Evolutionary conservation across 2,797 vertebrate species (phyloP).

Genomic region (Choloepus didactylus): DNA sequence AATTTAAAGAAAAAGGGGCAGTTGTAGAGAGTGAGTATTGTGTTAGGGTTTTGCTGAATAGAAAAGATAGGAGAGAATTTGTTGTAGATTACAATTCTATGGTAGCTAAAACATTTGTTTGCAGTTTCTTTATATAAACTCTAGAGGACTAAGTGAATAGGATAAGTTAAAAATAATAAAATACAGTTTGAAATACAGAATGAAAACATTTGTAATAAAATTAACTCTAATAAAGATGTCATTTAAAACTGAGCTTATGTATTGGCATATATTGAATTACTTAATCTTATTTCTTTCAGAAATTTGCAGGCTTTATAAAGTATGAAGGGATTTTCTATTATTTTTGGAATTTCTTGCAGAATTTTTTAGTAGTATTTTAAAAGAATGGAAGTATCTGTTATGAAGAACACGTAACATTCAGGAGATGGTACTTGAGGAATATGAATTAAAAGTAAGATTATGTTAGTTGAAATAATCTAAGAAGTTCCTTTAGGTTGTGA

Average conservation of each 20-base stretch:
- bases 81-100: background rate
- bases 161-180: slow-evolving; percentile 32
- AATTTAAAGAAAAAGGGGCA: slow-evolving; percentile 47
- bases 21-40: background rate
- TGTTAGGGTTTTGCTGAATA: slow-evolving; percentile 49
- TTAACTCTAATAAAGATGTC: background rate
- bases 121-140: background rate
- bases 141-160: background rate
- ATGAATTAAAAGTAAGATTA: background rate
- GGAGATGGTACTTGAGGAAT: slow-evolving; percentile 3
- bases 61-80: background rate
- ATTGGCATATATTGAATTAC: background rate
- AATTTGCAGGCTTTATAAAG: background rate
- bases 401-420: background rate
- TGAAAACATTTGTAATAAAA: slow-evolving; percentile 53
- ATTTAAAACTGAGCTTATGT: slow-evolving; percentile 30
- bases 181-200: slow-evolving; percentile 13
- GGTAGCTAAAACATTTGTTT: slow-evolving; percentile 42
- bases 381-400: slow-evolving; percentile 50
- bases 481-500: background rate
- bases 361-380: slow-evolving; percentile 51
- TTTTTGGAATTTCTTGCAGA: slow-evolving; percentile 43
- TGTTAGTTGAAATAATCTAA: background rate
- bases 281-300: slow-evolving; percentile 39
- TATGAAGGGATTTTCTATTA: slow-evolving; percentile 10